phyloP scores from a whole-genome alignment of 2,113 vertebrate genomes.

The Muscicapa adusta region DNA sequence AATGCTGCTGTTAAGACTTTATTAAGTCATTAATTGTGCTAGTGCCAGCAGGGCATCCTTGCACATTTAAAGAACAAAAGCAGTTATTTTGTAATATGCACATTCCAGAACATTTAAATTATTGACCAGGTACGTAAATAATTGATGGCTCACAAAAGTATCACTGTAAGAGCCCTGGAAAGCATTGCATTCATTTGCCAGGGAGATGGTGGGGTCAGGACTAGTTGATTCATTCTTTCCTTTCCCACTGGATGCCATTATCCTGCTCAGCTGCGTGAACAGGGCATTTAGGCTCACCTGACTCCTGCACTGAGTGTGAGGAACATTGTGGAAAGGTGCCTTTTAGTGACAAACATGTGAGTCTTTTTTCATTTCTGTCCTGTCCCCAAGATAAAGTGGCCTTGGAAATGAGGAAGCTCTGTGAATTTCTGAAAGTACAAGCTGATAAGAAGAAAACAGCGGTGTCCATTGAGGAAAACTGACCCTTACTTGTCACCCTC shows the following conservation, averaged over 20 bases:
- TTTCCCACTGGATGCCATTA: background rate
- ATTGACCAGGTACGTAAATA: conserved; percentile 75
- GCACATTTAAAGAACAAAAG: conserved; percentile 58
- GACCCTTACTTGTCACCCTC: background rate
- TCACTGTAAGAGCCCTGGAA: conserved; percentile 57
- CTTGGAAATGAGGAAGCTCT: background rate
- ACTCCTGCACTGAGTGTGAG: background rate
- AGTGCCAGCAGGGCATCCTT: background rate
- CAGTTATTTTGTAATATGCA: conserved; percentile 37
- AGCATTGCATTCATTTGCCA: conserved; percentile 10
- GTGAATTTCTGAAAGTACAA: background rate
- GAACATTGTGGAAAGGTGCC: background rate
- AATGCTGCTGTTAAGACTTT: background rate
- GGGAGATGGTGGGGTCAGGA: conserved; percentile 40
- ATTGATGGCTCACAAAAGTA: conserved; percentile 67
- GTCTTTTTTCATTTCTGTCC: background rate
- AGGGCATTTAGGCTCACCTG: background rate
- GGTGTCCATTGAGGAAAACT: background rate
- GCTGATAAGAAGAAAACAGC: background rate
- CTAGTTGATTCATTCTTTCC: conserved; percentile 52
- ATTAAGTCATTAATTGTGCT: conserved; percentile 20
- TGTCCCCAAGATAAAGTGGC: background rate
- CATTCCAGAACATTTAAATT: conserved; percentile 71
- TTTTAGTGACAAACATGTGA: background rate
- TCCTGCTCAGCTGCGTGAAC: background rate